phyloP scores from a whole-genome alignment of 2,888 invertebrate genomes.

The Uropetala carovei region DNA sequence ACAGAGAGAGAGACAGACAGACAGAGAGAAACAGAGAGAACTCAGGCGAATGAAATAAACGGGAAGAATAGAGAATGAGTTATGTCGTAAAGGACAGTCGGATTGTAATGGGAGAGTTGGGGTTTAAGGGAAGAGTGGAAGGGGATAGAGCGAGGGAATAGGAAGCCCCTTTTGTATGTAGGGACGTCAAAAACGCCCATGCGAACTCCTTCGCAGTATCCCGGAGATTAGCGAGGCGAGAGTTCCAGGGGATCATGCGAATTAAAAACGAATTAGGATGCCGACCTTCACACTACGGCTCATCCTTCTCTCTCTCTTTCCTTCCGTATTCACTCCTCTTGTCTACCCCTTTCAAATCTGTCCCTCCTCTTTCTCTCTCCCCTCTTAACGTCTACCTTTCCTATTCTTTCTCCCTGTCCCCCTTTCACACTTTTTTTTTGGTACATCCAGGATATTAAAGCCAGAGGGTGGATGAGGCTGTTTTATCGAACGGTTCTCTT shows the following conservation, averaged over 20 bases:
- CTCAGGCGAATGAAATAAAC: not conserved
- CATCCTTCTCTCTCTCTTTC: not conserved
- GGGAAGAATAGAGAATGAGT: not conserved
- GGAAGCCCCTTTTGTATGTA: too few species aligned
- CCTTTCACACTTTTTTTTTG: not conserved
- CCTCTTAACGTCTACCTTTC: not conserved
- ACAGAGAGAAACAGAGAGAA: not conserved
- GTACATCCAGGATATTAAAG: conserved; percentile 23
- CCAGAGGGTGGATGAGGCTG: not conserved
- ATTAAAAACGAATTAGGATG: conserved; percentile 25
- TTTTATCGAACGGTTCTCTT: conserved; percentile 4
- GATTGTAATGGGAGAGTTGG: too few species aligned
- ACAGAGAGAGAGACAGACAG: too few species aligned
- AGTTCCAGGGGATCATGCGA: not conserved
- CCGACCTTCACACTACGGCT: too few species aligned
- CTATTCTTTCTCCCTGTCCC: not conserved
- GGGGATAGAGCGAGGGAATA: too few species aligned
- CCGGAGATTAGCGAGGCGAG: not conserved
- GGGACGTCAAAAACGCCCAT: not conserved
- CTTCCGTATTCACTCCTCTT: not conserved
- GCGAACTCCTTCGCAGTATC: conserved; percentile 9
- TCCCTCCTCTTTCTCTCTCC: not conserved
- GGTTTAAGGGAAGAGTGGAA: too few species aligned
- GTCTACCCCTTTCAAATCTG: not conserved
- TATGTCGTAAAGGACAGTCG: not conserved